These are phyloP conservation scores for Euplexia lucipara DNA, from an alignment of 2,888 invertebrate genomes.

Conservation along the genomic window DNA sequence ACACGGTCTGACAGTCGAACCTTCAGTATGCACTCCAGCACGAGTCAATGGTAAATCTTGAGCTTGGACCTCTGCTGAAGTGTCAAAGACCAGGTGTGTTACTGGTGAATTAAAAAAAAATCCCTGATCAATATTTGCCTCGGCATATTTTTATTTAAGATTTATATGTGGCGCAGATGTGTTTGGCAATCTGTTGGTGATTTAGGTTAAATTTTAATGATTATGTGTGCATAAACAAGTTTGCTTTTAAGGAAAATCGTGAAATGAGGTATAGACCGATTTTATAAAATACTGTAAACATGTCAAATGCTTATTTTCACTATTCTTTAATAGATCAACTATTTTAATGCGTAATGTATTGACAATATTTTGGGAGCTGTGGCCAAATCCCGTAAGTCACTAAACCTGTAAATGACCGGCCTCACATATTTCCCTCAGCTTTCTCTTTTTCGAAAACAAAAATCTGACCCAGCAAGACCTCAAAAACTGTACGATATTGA, in stretches of 20 bases:
- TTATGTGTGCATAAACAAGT: constrained; percentile 4
- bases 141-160: background rate
- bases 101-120: too few relatives aligned
- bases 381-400: constrained; percentile 12
- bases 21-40: too few relatives aligned
- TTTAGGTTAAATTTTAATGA: constrained; percentile 1
- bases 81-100: too few relatives aligned
- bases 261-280: background rate
- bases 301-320: constrained; percentile 7
- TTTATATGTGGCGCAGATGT: background rate
- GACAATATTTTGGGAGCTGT: constrained; percentile 10
- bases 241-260: background rate
- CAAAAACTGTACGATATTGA: constrained; percentile 23
- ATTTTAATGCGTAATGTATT: background rate
- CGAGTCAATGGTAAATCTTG: too few relatives aligned
- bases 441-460: constrained; percentile 57
- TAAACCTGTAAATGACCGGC: constrained; percentile 41
- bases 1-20: too few relatives aligned
- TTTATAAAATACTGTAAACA: background rate
- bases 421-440: constrained; percentile 41
- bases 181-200: background rate
- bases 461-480: constrained; percentile 30
- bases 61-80: too few relatives aligned
- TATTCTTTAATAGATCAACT: background rate
- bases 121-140: background rate